These are phyloP conservation scores for Megaustenia siamemsis DNA, from an alignment of 2,888 invertebrate genomes.

Conservation along the genomic window DNA sequence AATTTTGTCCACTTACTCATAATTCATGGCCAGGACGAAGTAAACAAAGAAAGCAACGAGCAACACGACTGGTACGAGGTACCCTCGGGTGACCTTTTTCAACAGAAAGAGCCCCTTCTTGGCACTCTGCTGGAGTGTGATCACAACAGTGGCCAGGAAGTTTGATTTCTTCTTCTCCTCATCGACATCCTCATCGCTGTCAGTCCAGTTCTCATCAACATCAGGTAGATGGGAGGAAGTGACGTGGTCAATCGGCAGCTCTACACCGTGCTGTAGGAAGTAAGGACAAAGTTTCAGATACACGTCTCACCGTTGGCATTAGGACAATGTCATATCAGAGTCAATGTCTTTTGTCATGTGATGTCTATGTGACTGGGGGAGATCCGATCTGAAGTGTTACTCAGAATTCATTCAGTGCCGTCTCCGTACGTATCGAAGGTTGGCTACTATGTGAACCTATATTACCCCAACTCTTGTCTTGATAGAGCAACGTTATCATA, in stretches of 20 bases:
- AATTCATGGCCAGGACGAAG: slow-evolving; percentile 62
- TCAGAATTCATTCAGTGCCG: too few relatives aligned
- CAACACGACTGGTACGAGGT: slow-evolving; percentile 39
- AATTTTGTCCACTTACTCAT: slow-evolving; percentile 59
- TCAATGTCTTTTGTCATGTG: too few relatives aligned
- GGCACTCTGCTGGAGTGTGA: slow-evolving; percentile 10
- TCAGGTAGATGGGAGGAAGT: neutral
- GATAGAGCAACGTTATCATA: too few relatives aligned
- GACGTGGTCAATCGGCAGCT: neutral
- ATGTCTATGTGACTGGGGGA: too few relatives aligned
- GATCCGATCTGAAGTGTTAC: too few relatives aligned
- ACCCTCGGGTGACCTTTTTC: neutral
- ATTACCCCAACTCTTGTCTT: too few relatives aligned
- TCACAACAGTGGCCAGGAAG: slow-evolving; percentile 17
- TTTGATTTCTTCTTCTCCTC: slow-evolving; percentile 29
- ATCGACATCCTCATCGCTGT: slow-evolving; percentile 31
- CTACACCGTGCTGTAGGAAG: neutral
- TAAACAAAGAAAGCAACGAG: slow-evolving; percentile 65
- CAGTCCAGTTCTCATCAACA: slow-evolving; percentile 32
- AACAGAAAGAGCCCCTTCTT: neutral
- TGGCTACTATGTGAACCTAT: too few relatives aligned
- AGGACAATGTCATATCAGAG: too few relatives aligned
- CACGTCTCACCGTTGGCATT: too few relatives aligned
- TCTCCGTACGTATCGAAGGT: too few relatives aligned
- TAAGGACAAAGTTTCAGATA: too few relatives aligned